Conservation (phyloP, 2,888 invertebrate genomes). For the Drosophila fungiperda region DNA sequence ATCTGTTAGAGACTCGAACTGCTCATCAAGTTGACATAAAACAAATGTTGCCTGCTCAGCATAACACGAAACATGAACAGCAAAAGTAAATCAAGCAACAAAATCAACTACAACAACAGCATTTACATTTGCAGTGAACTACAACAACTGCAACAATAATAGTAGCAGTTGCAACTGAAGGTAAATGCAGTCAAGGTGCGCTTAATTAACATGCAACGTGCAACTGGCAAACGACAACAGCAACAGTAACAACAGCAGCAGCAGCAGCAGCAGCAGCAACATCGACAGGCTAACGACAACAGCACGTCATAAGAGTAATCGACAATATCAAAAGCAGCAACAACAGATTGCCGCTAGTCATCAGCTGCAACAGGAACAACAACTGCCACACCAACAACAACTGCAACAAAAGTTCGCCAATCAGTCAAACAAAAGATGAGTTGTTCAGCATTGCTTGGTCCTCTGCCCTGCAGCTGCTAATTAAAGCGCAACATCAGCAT, state of each 20-base stretch:
- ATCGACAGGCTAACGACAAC: background rate
- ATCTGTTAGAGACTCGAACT: conserved; percentile 71
- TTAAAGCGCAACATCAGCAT: conserved; percentile 56
- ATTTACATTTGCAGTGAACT: conserved; percentile 52
- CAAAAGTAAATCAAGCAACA: background rate
- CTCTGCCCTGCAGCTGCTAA: conserved; percentile 73
- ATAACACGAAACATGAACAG: conserved; percentile 48
- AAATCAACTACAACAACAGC: conserved; percentile 22
- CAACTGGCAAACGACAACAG: conserved; percentile 60
- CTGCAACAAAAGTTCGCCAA: conserved; percentile 48
- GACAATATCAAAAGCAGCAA: background rate
- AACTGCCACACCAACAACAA: background rate
- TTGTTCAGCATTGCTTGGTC: conserved; percentile 37
- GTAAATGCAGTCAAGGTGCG: conserved; percentile 75
- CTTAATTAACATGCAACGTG: conserved; percentile 80
- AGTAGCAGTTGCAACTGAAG: conserved; percentile 23
- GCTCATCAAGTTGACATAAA: conserved; percentile 73
- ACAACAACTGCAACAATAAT: conserved; percentile 8
- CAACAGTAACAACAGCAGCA: conserved; percentile 38
- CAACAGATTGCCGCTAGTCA: background rate
- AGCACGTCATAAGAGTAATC: background rate
- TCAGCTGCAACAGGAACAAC: conserved; percentile 36
- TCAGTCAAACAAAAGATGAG: conserved; percentile 66
- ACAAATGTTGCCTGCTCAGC: conserved; percentile 71
- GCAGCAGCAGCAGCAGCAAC: conserved; percentile 36